Evolutionary conservation across 2,888 invertebrate species (phyloP).

Genomic region (Elegia similella): DNA sequence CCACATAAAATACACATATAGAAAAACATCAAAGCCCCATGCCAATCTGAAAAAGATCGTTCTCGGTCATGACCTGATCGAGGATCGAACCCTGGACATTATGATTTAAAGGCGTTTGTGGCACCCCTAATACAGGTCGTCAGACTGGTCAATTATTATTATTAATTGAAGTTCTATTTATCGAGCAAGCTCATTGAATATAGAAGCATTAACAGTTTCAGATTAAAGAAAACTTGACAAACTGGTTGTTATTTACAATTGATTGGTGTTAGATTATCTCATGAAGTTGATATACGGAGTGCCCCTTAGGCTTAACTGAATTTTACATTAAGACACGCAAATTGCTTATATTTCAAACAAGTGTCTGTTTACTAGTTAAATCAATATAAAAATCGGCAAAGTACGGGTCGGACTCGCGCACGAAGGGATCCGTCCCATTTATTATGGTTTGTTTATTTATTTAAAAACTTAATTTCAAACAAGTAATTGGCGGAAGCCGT

Average conservation of each 20-base stretch:
- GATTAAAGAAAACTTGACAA: background rate
- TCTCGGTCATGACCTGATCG: too few species aligned
- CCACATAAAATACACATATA: too few species aligned
- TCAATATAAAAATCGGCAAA: too few species aligned
- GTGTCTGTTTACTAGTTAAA: background rate
- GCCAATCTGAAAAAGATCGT: too few species aligned
- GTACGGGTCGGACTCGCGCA: too few species aligned
- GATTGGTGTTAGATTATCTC: slow-evolving; percentile 5
- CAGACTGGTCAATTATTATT: background rate
- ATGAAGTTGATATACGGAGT: slow-evolving; percentile 5
- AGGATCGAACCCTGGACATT: too few species aligned
- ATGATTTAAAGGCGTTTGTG: too few species aligned
- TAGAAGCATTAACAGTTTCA: background rate
- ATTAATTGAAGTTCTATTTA: slow-evolving; percentile 4
- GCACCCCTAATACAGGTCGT: background rate
- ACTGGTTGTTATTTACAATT: background rate
- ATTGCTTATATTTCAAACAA: background rate
- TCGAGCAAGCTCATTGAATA: background rate
- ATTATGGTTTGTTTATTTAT: too few species aligned
- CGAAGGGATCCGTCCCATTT: too few species aligned
- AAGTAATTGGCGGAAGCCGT: too few species aligned
- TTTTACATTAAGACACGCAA: background rate
- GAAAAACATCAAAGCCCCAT: too few species aligned
- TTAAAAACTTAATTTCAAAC: too few species aligned
- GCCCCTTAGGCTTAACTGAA: slow-evolving; percentile 3